A percentile compares a stretch with the other conserved stretches of the same genome.
Evolutionary conservation across 2,888 invertebrate species (phyloP).

Genomic region (Pandemis cinnamomeana): DNA sequence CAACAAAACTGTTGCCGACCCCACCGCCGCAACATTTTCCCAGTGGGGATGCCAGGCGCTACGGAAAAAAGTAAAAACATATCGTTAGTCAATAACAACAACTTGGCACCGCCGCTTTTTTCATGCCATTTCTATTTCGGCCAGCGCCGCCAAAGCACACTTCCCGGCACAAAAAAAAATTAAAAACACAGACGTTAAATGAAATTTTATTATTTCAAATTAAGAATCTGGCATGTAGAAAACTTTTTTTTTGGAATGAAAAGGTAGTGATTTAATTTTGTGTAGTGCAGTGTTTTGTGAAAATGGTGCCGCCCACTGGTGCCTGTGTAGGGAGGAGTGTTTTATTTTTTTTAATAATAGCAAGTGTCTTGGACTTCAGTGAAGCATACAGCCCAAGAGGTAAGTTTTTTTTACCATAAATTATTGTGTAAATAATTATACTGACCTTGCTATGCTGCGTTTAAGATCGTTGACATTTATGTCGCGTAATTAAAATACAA

Average conservation of each 20-base stretch:
- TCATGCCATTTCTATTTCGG: constrained; percentile 76
- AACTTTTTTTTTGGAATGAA: constrained; percentile 25
- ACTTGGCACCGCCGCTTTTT: constrained; percentile 66
- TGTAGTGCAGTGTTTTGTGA: constrained; percentile 47
- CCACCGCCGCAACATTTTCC: constrained; percentile 66
- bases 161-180: constrained; percentile 47
- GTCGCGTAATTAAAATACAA: background rate
- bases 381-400: constrained; percentile 75
- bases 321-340: constrained; percentile 46
- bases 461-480: background rate
- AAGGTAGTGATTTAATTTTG: constrained; percentile 17
- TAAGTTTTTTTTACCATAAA: constrained; percentile 51
- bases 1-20: constrained; percentile 63
- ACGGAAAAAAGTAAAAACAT: constrained; percentile 81
- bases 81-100: constrained; percentile 76
- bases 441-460: no score
- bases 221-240: constrained; percentile 16
- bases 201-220: constrained; percentile 42
- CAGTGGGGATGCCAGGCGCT: constrained; percentile 77
- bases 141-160: constrained; percentile 64
- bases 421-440: background rate
- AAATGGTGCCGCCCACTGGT: constrained; percentile 52
- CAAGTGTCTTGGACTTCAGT: constrained; percentile 55
- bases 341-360: constrained; percentile 56
- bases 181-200: constrained; percentile 36